Percentiles rank a stretch among this genome's conserved stretches.
These are phyloP conservation scores for Eubucco bourcierii DNA, from an alignment of 2,113 vertebrate genomes.

Conservation along the genomic window DNA sequence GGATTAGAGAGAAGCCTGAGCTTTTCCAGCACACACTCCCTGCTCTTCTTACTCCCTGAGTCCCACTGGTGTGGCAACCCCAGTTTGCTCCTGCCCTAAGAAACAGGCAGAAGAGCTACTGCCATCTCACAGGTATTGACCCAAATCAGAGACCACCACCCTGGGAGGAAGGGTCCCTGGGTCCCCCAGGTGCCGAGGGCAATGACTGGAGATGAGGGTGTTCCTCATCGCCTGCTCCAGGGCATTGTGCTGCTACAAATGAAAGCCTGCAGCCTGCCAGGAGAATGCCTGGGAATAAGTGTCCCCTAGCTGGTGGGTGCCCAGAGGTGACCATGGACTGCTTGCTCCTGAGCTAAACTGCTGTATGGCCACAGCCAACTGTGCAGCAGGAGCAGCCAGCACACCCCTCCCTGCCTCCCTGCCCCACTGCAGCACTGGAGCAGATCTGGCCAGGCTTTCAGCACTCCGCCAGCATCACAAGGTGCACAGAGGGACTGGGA, in stretches of 20 bases:
- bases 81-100: neutral
- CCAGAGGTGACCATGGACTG: neutral
- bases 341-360: neutral
- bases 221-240: neutral
- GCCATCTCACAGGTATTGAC: accelerated
- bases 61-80: neutral
- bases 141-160: neutral
- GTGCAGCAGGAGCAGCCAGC: neutral
- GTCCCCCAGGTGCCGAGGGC: neutral
- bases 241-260: neutral
- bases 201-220: neutral
- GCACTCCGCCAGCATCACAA: neutral
- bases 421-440: neutral
- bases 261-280: neutral
- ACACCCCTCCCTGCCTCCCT: neutral
- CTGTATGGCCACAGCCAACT: accelerated
- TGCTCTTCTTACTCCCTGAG: accelerated
- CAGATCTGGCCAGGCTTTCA: neutral
- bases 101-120: neutral
- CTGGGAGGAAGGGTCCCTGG: neutral
- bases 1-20: neutral
- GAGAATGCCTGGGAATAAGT: neutral
- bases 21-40: neutral
- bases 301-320: neutral
- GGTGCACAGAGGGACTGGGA: neutral